phyloP scores from a whole-genome alignment of 2,113 vertebrate genomes.

The rabbit (Oryctolagus cuniculus) region mOryCun1.1 NC_091448.1:54658501-54659000 shows the following conservation, averaged over 20 bases:
- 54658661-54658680: constrained; percentile 82
- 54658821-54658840: not conserved
- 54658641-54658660: constrained; percentile 90
- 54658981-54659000: constrained; percentile 52
- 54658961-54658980: constrained; percentile 39
- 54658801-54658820: constrained; percentile 29
- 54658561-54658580: constrained; percentile 83
- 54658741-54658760: constrained; percentile 70
- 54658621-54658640: constrained; percentile 91
- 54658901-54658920: constrained; percentile 34
- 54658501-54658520: constrained; percentile 89
- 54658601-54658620: constrained; percentile 87
- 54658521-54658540: constrained; percentile 86
- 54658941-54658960: constrained; percentile 12
- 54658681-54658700: constrained; percentile 81
- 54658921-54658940: constrained; percentile 54
- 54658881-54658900: constrained; percentile 55
- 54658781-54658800: constrained; percentile 58
- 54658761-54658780: constrained; percentile 67
- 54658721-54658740: constrained; percentile 56
- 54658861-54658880: constrained; percentile 46
- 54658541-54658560: constrained; percentile 86
- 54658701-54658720: constrained; percentile 74
- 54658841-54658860: constrained; percentile 65
- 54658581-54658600: constrained; percentile 87